Base-by-base conservation (phyloP, 37 sponge, comb jelly and placozoan species). In the Axinella damicornis region DNA sequence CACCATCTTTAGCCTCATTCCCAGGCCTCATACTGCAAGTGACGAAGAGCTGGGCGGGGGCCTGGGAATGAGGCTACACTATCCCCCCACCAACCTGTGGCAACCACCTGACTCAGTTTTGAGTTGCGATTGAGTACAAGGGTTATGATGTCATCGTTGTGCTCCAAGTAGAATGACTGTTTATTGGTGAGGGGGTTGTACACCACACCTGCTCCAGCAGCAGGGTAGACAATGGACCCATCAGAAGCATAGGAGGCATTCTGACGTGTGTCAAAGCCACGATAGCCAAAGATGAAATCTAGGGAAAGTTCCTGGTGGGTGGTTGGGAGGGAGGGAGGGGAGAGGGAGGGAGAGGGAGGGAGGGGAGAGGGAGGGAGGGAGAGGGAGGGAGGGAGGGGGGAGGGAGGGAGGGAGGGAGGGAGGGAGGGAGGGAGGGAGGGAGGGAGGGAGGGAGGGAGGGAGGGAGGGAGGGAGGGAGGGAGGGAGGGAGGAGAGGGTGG, bases 231-330 rank as follows among this genome's bases (percentile, higher is more conserved):
- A 22, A 98, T 32, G 73, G 88, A 80, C 17, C 87, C 92, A 59
- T 69, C 78, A 5, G 93, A 67, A 11, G 93, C 71, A 72, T 80
- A 92, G 71, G 67, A 77, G 24, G 96, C 56, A 64, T 98, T 98
- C 84, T 96, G 90, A 64, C 93, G 99, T 30, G 97, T 86, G 76
- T 98, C 99, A 87, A 85, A 98, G 15, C 99, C 97, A 40, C 99
- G 90, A 74, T 96, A 98, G 35, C 99, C 99, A 89, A 95, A 96
- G 20, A 98, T 71, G 57, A 83, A 90, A 27, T 98, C 90, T 77
- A 98, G 78, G 22, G 73, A 58, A 24, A 98, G 80, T 28, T 93
- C 91, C 96, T 95, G 41, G 18, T 5, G 34, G 40, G 33, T 53
- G 37, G 38, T 17, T 34, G 38, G n/a, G 54, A 63, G 34, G 18